Base-by-base conservation (phyloP, 2,888 invertebrate species). In the Morinoia aosen region DNA sequence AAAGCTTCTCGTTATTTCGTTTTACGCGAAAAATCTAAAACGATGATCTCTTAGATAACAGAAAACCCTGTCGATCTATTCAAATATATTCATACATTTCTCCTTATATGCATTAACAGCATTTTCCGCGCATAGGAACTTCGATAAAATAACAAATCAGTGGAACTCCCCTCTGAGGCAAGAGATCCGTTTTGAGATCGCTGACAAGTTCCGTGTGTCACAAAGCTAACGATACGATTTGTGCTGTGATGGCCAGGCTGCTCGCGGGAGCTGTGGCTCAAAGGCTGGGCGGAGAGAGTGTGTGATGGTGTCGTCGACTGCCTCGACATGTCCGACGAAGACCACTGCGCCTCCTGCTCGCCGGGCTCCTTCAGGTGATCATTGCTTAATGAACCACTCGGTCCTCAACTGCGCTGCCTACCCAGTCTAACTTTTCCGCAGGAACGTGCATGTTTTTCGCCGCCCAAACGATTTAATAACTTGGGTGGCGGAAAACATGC, bases 291-390 rank as follows among this genome's bases (percentile, higher is more conserved):
- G 0, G 98, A 98, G 0, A 98, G 98, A 95, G 98, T 99, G 76
- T 99, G 99, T 97, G 99, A 99, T 97, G 99, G 99, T 39, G 98
- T 98, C 64, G 98, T 98, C 33, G 99, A 99, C 97, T 99, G 99
- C 97, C 98, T 98, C 33, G 98, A 98, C 97, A 98, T 98, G 58
- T 98, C 98, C 0, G 99, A 99, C 97, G 99, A 99, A 97, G 98
- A 98, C 96, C 97, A 97, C 93, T 99, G 99, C 97, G 98, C 98
- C 76, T 98, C 98, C 97, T 99, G 99, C 97, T 98, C 98, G 2
- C 97, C 98, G 88, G 98, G 98, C 91, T 97, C 97, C 11, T 97
- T 96, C 96, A 96, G 96, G 96, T 96, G 58, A 57, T 56, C 14
- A 19, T 61, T 61, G 12, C 61, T 48, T 48, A 48, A 48, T 48